These are phyloP conservation scores for Tragulus kanchil DNA, from an alignment of 2,113 vertebrate species.

Conservation along the genomic window DNA sequence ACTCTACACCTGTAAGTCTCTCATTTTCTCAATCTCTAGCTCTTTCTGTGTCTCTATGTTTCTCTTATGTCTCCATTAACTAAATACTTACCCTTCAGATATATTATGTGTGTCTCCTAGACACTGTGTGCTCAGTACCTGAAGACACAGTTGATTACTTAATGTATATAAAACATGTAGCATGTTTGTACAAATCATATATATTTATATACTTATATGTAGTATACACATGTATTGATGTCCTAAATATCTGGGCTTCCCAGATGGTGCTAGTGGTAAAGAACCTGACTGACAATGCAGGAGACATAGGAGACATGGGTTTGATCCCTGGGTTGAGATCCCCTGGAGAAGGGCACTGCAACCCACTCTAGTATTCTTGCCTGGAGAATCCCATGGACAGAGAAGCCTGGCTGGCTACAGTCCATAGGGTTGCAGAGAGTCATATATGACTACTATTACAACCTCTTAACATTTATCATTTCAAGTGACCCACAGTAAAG, in stretches of 20 bases:
- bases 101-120: neutral
- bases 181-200: neutral
- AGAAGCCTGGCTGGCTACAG: neutral
- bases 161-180: neutral
- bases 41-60: neutral
- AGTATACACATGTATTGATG: neutral
- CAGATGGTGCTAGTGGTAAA: neutral
- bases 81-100: neutral
- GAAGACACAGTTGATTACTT: neutral
- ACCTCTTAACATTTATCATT: constrained; percentile 84
- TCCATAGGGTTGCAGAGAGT: neutral
- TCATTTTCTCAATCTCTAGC: neutral
- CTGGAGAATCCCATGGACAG: neutral
- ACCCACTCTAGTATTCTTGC: neutral
- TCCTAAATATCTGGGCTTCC: neutral
- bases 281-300: neutral
- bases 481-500: constrained; percentile 88
- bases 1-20: neutral
- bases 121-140: neutral
- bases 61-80: constrained; percentile 10
- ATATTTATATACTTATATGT: neutral
- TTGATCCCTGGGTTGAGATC: neutral
- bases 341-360: neutral
- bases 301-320: neutral
- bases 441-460: constrained; percentile 39